A percentile compares a stretch with the other conserved stretches of the same genome.
Evolutionary conservation across 2,113 vertebrate species (phyloP).

Genomic region (Silurus asotus): DNA sequence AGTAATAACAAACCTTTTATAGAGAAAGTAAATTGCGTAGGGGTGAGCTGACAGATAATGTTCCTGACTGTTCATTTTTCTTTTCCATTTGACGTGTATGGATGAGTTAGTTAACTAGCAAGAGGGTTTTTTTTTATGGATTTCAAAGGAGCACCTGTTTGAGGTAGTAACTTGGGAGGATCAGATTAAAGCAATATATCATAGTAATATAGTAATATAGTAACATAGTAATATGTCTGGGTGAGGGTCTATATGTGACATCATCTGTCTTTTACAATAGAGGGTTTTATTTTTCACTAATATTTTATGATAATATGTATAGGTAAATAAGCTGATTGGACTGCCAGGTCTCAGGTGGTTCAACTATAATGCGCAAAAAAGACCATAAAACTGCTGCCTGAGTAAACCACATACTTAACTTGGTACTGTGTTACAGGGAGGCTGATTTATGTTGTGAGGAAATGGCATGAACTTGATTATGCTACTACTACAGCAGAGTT

Average conservation of each 20-base stretch:
- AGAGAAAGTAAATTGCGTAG: conserved; percentile 24
- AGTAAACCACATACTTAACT: neutral
- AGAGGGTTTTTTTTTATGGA: conserved; percentile 9
- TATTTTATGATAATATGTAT: neutral
- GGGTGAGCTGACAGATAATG: conserved; percentile 8
- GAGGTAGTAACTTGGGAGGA: neutral
- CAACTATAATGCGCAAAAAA: conserved; percentile 5
- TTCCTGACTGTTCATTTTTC: conserved; percentile 17
- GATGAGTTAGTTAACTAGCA: conserved; percentile 13
- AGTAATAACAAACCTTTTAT: conserved; percentile 37
- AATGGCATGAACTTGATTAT: conserved; percentile 5
- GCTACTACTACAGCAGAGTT: neutral
- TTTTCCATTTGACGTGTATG: conserved; percentile 22
- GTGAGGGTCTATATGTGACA: neutral
- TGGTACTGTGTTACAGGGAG: neutral
- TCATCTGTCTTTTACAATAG: neutral
- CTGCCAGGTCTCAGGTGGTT: conserved; percentile 30
- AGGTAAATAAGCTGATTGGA: neutral
- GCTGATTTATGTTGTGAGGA: neutral
- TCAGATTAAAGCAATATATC: conserved; percentile 32
- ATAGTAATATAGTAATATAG: neutral
- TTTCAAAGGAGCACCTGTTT: conserved; percentile 25
- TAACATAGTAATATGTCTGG: neutral
- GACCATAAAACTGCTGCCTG: neutral
- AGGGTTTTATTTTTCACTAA: neutral